These are phyloP conservation scores for Passerina amoena DNA, from an alignment of 2,113 vertebrate genomes.

Conservation along the genomic window DNA sequence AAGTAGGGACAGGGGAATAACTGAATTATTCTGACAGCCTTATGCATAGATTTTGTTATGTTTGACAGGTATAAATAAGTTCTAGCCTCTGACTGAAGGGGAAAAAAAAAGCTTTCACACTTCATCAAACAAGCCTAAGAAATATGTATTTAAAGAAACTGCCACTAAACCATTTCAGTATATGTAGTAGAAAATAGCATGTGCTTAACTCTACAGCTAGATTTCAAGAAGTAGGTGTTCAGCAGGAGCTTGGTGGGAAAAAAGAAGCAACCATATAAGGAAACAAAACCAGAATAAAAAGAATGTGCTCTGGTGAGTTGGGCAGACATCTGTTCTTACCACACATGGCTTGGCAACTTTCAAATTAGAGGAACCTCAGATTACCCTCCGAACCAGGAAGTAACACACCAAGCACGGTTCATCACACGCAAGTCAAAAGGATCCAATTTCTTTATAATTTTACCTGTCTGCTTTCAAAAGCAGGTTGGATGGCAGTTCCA, in stretches of 20 bases:
- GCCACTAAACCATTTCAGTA: constrained; percentile 34
- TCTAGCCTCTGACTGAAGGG: constrained; percentile 36
- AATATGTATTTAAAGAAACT: constrained; percentile 50
- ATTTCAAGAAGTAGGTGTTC: constrained; percentile 54
- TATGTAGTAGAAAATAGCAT: constrained; percentile 42
- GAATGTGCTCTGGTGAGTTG: background rate
- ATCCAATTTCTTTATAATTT: background rate
- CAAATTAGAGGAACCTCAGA: background rate
- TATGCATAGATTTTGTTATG: constrained; percentile 46
- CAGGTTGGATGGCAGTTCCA: constrained; percentile 89
- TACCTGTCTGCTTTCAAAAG: constrained; percentile 94
- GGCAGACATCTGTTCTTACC: constrained; percentile 32
- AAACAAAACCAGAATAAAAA: constrained; percentile 32
- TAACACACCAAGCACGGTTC: background rate
- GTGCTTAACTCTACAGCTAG: constrained; percentile 9
- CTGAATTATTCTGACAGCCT: constrained; percentile 30
- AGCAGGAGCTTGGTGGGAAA: background rate
- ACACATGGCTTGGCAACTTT: background rate
- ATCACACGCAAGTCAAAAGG: background rate
- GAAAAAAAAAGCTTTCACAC: constrained; percentile 5
- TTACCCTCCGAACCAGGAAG: background rate
- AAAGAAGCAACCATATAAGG: constrained; percentile 48
- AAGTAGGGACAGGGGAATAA: constrained; percentile 6
- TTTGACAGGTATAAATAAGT: constrained; percentile 53
- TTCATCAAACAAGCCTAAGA: constrained; percentile 33